Conservation (phyloP, 1,140 invertebrate species). For the Drosophila lacertosa region DNA sequence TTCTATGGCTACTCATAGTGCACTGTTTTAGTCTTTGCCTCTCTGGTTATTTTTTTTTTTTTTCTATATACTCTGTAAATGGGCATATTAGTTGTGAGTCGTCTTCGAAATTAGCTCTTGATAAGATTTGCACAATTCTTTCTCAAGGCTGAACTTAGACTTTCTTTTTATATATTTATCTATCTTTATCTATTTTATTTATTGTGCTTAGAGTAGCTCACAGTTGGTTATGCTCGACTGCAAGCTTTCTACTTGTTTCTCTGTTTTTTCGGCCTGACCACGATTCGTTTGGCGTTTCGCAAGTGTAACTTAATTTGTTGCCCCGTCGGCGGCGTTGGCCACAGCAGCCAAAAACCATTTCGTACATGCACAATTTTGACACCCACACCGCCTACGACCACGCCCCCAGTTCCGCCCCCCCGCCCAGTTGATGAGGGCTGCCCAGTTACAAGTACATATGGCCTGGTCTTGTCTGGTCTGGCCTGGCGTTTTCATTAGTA, state of each 20-base stretch:
- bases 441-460: constrained; percentile 70
- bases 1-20: constrained; percentile 8
- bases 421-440: constrained; percentile 5
- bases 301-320: constrained; percentile 77
- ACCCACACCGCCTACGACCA: constrained; percentile 25
- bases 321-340: background rate
- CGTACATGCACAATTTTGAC: constrained; percentile 78
- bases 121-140: too few relatives aligned
- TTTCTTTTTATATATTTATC: too few relatives aligned
- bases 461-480: constrained; percentile 23
- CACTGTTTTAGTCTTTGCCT: background rate
- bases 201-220: too few relatives aligned
- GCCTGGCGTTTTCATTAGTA: constrained; percentile 70
- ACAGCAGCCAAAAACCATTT: constrained; percentile 65
- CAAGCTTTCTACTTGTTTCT: background rate
- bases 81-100: background rate
- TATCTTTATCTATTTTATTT: too few relatives aligned
- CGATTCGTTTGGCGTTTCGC: constrained; percentile 69
- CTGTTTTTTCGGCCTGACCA: constrained; percentile 6
- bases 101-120: too few relatives aligned
- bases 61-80: background rate
- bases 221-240: too few relatives aligned
- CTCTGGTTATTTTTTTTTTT: background rate
- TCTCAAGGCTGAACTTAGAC: too few relatives aligned
- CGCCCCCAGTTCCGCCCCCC: constrained; percentile 7